A percentile compares a stretch with the other conserved stretches of the same genome.
phyloP scores from a whole-genome alignment of 2,797 vertebrate genomes.

The Ctenopoma kingsleyae region DNA sequence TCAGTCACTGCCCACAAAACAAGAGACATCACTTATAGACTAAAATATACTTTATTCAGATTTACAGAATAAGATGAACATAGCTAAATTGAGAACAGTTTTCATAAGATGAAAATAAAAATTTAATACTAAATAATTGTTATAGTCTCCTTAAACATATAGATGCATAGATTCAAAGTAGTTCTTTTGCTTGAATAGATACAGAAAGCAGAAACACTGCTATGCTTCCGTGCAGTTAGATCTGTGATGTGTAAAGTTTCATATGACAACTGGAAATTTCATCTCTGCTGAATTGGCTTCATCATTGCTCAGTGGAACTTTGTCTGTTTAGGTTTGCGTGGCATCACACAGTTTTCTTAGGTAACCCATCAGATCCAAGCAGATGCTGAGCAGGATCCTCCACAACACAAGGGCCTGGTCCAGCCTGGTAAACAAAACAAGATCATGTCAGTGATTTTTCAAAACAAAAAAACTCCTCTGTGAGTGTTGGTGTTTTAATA shows the following conservation, averaged over 20 bases:
- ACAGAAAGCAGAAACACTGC: constrained; percentile 3
- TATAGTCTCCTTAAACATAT: not conserved
- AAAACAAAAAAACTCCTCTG: not conserved
- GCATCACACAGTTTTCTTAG: constrained; percentile 75
- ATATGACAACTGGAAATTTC: not conserved
- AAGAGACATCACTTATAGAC: not conserved
- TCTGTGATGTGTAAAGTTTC: not conserved
- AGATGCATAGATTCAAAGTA: not conserved
- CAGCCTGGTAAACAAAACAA: constrained; percentile 81
- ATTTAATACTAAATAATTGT: not conserved
- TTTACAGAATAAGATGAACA: constrained; percentile 7
- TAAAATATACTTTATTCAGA: constrained; percentile 65
- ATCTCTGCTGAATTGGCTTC: constrained; percentile 3
- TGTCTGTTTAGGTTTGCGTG: not conserved
- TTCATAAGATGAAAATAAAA: constrained; percentile 13
- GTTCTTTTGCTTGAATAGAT: not conserved
- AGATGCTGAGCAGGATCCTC: constrained; percentile 86
- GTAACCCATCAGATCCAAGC: constrained; percentile 88
- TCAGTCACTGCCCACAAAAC: not conserved
- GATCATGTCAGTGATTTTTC: not conserved
- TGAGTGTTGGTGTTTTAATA: not conserved
- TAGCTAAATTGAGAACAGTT: not conserved
- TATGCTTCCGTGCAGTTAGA: not conserved
- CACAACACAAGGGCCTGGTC: constrained; percentile 90
- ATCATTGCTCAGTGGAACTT: constrained; percentile 6